Conservation (phyloP, 2,113 vertebrate species). For the Fulica atra region DNA sequence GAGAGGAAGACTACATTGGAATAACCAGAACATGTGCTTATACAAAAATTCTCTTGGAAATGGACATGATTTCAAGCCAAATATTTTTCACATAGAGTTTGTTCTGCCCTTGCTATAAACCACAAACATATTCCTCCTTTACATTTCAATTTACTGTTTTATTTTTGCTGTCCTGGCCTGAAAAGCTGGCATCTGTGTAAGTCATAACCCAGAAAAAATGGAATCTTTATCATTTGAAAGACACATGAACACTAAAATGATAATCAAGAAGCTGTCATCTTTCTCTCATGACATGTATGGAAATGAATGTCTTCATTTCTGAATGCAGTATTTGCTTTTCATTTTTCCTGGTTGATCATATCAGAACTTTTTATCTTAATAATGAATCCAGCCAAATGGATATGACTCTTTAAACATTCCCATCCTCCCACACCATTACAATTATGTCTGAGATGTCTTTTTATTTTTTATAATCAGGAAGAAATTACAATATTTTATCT, state of each 20-base stretch:
- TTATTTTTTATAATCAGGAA: neutral
- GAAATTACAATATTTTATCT: neutral
- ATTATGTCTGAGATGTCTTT: neutral
- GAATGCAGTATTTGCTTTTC: neutral
- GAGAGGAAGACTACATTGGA: neutral
- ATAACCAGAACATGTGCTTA: neutral
- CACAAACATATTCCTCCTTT: neutral
- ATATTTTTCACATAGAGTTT: neutral
- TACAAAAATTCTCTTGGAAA: neutral
- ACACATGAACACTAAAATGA: neutral
- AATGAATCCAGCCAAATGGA: neutral
- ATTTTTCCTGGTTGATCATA: neutral
- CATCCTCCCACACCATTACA: neutral
- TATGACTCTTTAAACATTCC: neutral
- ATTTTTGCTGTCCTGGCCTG: neutral
- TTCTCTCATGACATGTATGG: fast-evolving
- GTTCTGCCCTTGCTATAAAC: neutral
- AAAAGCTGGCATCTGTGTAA: neutral
- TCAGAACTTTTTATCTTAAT: neutral
- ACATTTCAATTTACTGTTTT: neutral
- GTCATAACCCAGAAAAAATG: neutral
- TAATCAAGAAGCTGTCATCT: neutral
- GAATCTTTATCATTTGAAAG: neutral
- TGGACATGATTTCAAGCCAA: neutral
- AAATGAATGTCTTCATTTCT: neutral